Evolutionary conservation across 2,113 vertebrate species (phyloP), one percentile per base, ranked within the genome.

Genomic region (Seriola aureovittata): DNA sequence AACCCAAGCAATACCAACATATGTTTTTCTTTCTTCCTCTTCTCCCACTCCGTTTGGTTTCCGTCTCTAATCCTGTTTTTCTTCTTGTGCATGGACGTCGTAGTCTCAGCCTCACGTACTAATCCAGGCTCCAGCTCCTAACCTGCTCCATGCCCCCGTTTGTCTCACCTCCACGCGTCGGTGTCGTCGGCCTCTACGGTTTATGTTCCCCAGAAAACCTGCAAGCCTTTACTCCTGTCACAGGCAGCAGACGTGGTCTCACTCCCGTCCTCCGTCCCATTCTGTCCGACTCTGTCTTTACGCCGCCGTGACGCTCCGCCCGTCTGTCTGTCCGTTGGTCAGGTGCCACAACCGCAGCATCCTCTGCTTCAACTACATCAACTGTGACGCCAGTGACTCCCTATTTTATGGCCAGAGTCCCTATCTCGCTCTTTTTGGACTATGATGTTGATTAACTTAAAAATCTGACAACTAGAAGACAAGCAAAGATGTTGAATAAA

Each of bases 361-460:
- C 88, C 88, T 91, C 72, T 79, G 84, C 91, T 85, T 78, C 80
- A 85, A 50, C 83, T 87, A 71, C 90, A 92, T 90, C 82, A 72
- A 87, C 89, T 89, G 81, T 94, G 90, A 93, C 85, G 88, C 91
- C 87, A 90, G 54, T 89, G 90, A 90, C 89, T 94, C 90, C 92
- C 94, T 95, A 90, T 95, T 95, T 96, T 93, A 95, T 95, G 94
- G 94, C 95, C 94, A 94, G 93, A 95, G 93, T 93, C 85, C 93
- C 76, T 85, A 83, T 84, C 80, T 92, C 88, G 90, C 83, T 76
- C 81, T 91, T 90, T 29, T 90, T 89, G 89, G 89, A 91, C 86
- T 75, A 83, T 71, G 69, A 87, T 59, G 78, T 74, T 86, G 86
- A 91, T 88, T 89, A 91, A 91, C 78, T 71, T 80, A 75, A 66